Conservation (phyloP, 2,797 vertebrate genomes). For the Apodemus agrarius region DNA sequence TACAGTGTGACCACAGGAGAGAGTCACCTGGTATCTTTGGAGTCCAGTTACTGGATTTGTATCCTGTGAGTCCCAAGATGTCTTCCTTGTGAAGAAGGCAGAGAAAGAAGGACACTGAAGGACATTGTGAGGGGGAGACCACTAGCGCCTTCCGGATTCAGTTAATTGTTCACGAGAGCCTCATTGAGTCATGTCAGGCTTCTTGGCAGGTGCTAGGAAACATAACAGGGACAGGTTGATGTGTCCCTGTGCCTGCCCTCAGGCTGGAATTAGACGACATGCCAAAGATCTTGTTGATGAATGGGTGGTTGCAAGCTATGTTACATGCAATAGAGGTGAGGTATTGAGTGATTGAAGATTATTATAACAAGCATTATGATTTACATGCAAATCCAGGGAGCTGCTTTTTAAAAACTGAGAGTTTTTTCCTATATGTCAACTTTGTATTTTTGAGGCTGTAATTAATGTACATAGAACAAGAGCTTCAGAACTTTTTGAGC, state of each 20-base stretch:
- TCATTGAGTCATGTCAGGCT: not conserved
- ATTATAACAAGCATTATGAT: not conserved
- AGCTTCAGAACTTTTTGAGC: constrained; percentile 44
- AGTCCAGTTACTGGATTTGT: constrained; percentile 3
- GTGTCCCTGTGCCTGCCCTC: not conserved
- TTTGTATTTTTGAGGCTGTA: not conserved
- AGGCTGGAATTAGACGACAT: constrained; percentile 2
- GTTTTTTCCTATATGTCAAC: not conserved
- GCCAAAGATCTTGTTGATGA: not conserved
- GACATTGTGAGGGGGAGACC: not conserved
- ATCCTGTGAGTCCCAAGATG: constrained; percentile 9
- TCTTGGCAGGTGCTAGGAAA: not conserved
- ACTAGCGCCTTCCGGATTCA: not conserved
- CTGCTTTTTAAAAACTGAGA: constrained; percentile 10
- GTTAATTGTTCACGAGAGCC: not conserved
- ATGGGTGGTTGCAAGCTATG: not conserved
- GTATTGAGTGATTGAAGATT: not conserved
- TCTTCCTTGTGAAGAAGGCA: constrained; percentile 1
- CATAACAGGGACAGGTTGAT: not conserved
- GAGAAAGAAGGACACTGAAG: constrained; percentile 26
- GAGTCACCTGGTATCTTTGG: not conserved
- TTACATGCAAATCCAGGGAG: constrained; percentile 39
- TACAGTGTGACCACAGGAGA: not conserved
- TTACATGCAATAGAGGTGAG: not conserved
- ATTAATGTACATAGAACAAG: not conserved